Evolutionary conservation across 2,797 vertebrate species (phyloP), one percentile per base, ranked within the genome.

Genomic region (Poecilia gillii): DNA sequence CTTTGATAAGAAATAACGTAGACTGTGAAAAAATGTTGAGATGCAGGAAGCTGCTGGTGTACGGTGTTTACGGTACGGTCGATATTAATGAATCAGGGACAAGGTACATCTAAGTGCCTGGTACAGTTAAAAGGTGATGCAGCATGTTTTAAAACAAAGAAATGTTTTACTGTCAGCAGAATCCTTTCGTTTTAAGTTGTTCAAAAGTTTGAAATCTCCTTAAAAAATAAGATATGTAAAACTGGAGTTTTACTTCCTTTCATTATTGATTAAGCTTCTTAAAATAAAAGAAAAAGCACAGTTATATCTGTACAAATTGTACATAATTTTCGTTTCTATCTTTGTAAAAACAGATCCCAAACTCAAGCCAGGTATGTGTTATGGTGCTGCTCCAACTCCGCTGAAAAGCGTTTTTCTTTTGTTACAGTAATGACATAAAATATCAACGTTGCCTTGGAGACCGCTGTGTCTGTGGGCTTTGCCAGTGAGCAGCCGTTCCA

Each of bases 391-490:
- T 45, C 66, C 25, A 45, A 45, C 13, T 6, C 41, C 3, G n/a
- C 6, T 45, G 41, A 71, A 71, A 71, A 71, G 45, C 41, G 16
- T 5, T 71, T 25, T 71, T 45, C 41, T 71, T n/a, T 71, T 70
- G 72, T 36, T 39, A 25, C 72, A 73, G 12, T 55, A 74, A 73
- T 55, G 20, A 41, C 36, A 74, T 39, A 41, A 74, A 74, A 53
- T 39, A 74, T 53, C 72, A 47, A 49, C 33, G 73, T 74, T 74
- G 51, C 49, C 73, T 41, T 41, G 73, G 73, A 39, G 36, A 74
- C 73, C 3, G 23, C 73, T n/a, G 49, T 39, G 23, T 12, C 72
- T 53, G 47, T 14, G 25, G 46, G 33, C 31, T 3, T 70, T 43
- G 23, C 23, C 68, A 71, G 13, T 28, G 25, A 45, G 68, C 68